A percentile compares a stretch with the other conserved stretches of the same genome.
Conservation (phyloP, 2,888 invertebrate species). For the Luperina testacea region DNA sequence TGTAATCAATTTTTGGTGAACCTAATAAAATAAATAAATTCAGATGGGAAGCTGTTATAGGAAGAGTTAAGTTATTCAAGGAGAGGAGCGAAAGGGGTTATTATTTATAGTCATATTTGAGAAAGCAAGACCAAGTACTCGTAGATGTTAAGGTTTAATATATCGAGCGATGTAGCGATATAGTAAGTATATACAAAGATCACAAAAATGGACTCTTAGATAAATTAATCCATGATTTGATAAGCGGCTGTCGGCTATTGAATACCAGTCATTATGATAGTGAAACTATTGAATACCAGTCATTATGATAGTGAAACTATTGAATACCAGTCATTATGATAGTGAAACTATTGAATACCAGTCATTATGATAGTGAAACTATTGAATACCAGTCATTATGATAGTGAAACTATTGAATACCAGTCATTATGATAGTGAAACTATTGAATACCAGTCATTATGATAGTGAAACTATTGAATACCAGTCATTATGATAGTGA, state of each 20-base stretch:
- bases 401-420: no score
- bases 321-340: no score
- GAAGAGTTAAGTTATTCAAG: slow-evolving; percentile 6
- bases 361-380: no score
- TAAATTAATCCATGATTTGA: not conserved
- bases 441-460: no score
- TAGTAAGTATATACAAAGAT: not conserved
- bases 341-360: no score
- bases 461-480: no score
- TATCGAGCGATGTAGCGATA: not conserved
- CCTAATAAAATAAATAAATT: not conserved
- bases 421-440: no score
- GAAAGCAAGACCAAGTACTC: not conserved
- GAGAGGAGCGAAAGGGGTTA: not conserved
- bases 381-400: no score
- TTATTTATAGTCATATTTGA: not conserved
- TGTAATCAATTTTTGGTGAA: no score
- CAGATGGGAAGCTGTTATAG: slow-evolving; percentile 13
- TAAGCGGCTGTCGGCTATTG: not conserved
- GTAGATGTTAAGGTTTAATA: not conserved
- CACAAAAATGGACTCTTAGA: not conserved
- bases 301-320: no score
- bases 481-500: no score
- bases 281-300: no score
- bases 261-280: not conserved